Conservation (phyloP, 2,888 invertebrate genomes). For the Polymixis lichenea region DNA sequence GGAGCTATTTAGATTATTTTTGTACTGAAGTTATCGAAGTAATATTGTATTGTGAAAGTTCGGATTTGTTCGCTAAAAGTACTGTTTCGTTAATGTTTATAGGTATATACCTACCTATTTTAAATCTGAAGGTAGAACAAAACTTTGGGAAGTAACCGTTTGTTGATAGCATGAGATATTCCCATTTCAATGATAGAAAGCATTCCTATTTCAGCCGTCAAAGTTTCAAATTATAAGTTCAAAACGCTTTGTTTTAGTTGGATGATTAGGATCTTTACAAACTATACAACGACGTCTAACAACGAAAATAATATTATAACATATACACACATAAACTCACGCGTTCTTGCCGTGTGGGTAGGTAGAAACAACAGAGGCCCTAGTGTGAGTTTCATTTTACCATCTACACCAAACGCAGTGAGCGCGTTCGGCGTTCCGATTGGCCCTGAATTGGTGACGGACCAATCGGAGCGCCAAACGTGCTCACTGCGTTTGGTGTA, state of each 20-base stretch:
- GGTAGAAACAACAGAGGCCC: too few relatives aligned
- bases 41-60: neutral
- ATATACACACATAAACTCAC: too few relatives aligned
- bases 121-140: neutral
- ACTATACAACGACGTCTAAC: neutral
- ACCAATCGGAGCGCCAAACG: too few relatives aligned
- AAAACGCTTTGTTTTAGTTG: neutral
- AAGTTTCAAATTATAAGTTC: neutral
- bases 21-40: neutral
- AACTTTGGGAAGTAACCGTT: neutral
- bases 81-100: neutral
- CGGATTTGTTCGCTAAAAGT: neutral
- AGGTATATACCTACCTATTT: neutral
- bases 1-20: neutral
- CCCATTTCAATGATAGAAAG: neutral
- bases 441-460: too few relatives aligned
- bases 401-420: too few relatives aligned
- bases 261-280: neutral
- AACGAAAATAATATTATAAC: neutral
- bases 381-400: too few relatives aligned
- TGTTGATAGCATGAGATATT: neutral
- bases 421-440: too few relatives aligned
- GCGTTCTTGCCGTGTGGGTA: too few relatives aligned
- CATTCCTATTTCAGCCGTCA: neutral
- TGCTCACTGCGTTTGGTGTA: too few relatives aligned